These are phyloP conservation scores for Hypolimnas misippus DNA, from an alignment of 2,888 invertebrate species.

Conservation along the genomic window DNA sequence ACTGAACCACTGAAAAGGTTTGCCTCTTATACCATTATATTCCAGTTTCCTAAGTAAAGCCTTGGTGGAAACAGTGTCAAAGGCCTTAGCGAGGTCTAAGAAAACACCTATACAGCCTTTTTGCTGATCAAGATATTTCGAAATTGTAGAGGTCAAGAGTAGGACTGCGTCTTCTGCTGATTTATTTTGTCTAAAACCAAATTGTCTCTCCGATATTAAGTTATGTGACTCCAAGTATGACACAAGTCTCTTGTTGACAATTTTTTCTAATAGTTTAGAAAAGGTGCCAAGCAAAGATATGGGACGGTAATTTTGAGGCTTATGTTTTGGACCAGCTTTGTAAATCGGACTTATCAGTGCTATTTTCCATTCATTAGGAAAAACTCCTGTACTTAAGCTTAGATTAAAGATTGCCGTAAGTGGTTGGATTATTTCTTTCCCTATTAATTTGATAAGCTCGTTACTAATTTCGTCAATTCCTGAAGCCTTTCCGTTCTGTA, in stretches of 20 bases:
- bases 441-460: slow-evolving; percentile 8
- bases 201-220: slow-evolving; percentile 28
- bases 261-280: slow-evolving; percentile 14
- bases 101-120: slow-evolving; percentile 25
- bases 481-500: slow-evolving; percentile 16
- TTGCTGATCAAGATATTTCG: slow-evolving; percentile 17
- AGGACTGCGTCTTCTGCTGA: slow-evolving; percentile 34
- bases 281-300: slow-evolving; percentile 14
- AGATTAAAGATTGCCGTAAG: slow-evolving; percentile 22
- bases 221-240: slow-evolving; percentile 29
- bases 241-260: slow-evolving; percentile 12
- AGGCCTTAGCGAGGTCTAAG: slow-evolving; percentile 35
- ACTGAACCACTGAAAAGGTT: slow-evolving; percentile 21
- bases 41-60: slow-evolving; percentile 23
- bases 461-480: slow-evolving; percentile 28
- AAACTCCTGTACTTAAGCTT: slow-evolving; percentile 21
- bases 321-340: slow-evolving; percentile 28
- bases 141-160: slow-evolving; percentile 16
- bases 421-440: slow-evolving; percentile 4
- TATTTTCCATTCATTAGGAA: slow-evolving; percentile 30
- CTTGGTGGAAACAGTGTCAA: slow-evolving; percentile 24
- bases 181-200: slow-evolving; percentile 31
- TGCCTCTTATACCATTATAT: slow-evolving; percentile 26
- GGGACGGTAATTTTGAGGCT: slow-evolving; percentile 19
- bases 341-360: slow-evolving; percentile 26